Conservation (phyloP, 1,140 invertebrate genomes). For the Chironomus striatipennis region DNA sequence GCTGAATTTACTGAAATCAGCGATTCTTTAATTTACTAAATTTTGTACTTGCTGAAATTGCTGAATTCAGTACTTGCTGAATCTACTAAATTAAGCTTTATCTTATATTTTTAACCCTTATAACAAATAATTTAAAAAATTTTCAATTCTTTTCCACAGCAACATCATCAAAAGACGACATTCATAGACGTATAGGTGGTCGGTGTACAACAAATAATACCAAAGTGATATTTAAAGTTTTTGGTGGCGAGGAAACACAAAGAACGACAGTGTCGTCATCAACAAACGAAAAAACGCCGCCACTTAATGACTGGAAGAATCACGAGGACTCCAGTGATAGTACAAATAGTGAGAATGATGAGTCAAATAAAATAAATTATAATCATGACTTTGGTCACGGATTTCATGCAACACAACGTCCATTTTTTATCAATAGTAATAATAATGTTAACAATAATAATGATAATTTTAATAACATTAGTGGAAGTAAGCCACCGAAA, state of each 20-base stretch:
- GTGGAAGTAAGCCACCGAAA: slow-evolving; percentile 43
- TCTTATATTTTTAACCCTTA: too few species aligned
- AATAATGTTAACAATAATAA: slow-evolving; percentile 29
- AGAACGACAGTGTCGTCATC: slow-evolving; percentile 42
- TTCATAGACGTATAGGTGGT: slow-evolving; percentile 82
- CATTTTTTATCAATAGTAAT: slow-evolving; percentile 21
- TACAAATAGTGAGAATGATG: slow-evolving; percentile 26
- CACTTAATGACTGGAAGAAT: slow-evolving; percentile 31
- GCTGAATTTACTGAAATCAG: too few species aligned
- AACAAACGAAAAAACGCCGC: slow-evolving; percentile 43
- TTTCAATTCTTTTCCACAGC: slow-evolving; percentile 40
- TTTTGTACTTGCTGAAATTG: background rate
- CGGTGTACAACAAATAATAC: slow-evolving; percentile 87
- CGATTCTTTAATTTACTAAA: background rate
- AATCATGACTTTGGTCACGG: background rate
- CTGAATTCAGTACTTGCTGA: too few species aligned
- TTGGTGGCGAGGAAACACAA: slow-evolving; percentile 48
- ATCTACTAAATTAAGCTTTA: background rate
- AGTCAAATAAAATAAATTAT: slow-evolving; percentile 17
- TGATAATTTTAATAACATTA: slow-evolving; percentile 25
- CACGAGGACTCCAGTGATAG: slow-evolving; percentile 25
- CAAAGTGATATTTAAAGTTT: slow-evolving; percentile 93
- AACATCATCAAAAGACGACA: slow-evolving; percentile 82
- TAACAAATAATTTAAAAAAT: too few species aligned
- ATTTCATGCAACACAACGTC: slow-evolving; percentile 10